phyloP scores from a whole-genome alignment of 2,888 invertebrate genomes.

The Megaustenia siamemsis region DNA sequence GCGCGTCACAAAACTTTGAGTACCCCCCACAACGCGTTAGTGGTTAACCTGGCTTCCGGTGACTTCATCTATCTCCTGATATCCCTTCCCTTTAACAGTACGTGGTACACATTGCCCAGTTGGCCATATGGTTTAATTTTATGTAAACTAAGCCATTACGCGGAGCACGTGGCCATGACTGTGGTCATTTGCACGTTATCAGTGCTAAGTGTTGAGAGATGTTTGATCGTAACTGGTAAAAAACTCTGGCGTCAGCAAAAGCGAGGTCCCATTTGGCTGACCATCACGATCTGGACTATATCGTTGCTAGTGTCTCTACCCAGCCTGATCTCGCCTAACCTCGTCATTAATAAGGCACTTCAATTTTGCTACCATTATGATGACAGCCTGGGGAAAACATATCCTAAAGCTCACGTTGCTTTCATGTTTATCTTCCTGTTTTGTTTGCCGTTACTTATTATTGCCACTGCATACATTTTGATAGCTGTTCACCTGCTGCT shows the following conservation, averaged over 20 bases:
- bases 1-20: constrained; percentile 55
- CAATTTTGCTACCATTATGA: constrained; percentile 63
- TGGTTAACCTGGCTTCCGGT: constrained; percentile 62
- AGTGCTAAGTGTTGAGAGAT: constrained; percentile 62
- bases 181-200: constrained; percentile 62
- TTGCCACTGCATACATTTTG: constrained; percentile 55
- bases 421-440: constrained; percentile 59
- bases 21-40: constrained; percentile 61
- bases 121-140: constrained; percentile 64
- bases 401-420: constrained; percentile 59
- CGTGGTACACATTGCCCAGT: constrained; percentile 59
- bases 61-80: constrained; percentile 61
- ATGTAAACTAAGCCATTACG: constrained; percentile 62
- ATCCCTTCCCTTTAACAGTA: constrained; percentile 63
- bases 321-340: constrained; percentile 57
- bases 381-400: constrained; percentile 60
- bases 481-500: constrained; percentile 57
- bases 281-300: constrained; percentile 59
- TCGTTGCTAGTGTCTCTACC: constrained; percentile 59
- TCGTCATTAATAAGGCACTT: constrained; percentile 29
- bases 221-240: constrained; percentile 56
- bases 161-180: constrained; percentile 58
- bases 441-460: constrained; percentile 58
- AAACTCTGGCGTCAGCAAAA: constrained; percentile 43
- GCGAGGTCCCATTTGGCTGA: constrained; percentile 49